Conservation (phyloP, 2,888 invertebrate genomes). For the Laspeyria flexula region DNA sequence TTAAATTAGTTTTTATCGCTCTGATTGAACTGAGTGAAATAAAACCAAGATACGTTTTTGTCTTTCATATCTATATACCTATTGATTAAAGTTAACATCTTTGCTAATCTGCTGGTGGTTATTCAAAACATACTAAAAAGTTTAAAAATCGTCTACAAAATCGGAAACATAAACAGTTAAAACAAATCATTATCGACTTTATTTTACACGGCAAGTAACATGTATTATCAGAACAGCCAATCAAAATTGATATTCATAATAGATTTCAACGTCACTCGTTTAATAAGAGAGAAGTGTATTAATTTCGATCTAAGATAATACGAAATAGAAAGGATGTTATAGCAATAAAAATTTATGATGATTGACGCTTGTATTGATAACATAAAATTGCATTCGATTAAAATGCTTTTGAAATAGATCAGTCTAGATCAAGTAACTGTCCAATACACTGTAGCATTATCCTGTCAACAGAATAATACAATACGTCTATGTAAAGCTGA, state of each 20-base stretch:
- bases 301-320: slow-evolving; percentile 17
- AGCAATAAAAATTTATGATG: slow-evolving; percentile 30
- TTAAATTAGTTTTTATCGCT: too few relatives aligned
- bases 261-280: background rate
- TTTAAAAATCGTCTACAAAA: too few relatives aligned
- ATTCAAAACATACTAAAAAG: too few relatives aligned
- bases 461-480: slow-evolving; percentile 26
- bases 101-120: too few relatives aligned
- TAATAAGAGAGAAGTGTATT: slow-evolving; percentile 16
- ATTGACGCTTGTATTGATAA: slow-evolving; percentile 31
- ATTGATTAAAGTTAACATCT: too few relatives aligned
- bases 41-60: too few relatives aligned
- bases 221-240: slow-evolving; percentile 6
- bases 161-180: too few relatives aligned
- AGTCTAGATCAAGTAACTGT: slow-evolving; percentile 17
- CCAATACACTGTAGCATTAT: slow-evolving; percentile 29
- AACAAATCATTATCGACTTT: too few relatives aligned
- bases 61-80: too few relatives aligned
- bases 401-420: slow-evolving; percentile 18
- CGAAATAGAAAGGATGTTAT: slow-evolving; percentile 29
- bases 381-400: slow-evolving; percentile 15
- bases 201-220: too few relatives aligned
- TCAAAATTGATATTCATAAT: slow-evolving; percentile 17
- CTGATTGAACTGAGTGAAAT: too few relatives aligned
- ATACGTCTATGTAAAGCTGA: slow-evolving; percentile 34